These are phyloP conservation scores for Zaprionus lineosus DNA, from an alignment of 2,888 invertebrate species.

Conservation along the genomic window DNA sequence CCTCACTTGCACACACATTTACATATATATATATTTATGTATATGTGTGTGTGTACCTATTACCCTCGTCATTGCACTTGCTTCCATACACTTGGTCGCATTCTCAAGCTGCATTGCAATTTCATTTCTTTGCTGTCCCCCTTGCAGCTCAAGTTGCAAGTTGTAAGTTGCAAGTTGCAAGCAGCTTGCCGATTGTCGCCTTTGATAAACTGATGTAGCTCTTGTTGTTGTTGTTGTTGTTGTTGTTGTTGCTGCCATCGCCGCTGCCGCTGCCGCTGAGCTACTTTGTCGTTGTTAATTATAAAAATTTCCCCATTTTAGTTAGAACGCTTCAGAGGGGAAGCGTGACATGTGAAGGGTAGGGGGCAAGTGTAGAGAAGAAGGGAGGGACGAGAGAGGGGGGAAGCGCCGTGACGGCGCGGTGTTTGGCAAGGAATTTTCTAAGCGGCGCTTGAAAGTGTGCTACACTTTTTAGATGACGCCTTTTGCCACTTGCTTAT, in stretches of 20 bases:
- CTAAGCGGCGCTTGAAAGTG: slow-evolving; percentile 70
- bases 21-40: background rate
- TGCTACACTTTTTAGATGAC: slow-evolving; percentile 67
- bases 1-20: background rate
- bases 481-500: slow-evolving; percentile 67
- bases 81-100: slow-evolving; percentile 24
- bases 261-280: slow-evolving; percentile 37
- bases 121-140: slow-evolving; percentile 43
- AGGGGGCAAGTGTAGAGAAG: slow-evolving; percentile 9
- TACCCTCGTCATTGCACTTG: slow-evolving; percentile 42
- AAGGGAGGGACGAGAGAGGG: background rate
- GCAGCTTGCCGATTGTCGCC: slow-evolving; percentile 59
- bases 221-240: slow-evolving; percentile 41
- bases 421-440: no score
- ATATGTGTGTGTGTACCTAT: slow-evolving; percentile 16
- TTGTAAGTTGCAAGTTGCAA: slow-evolving; percentile 30
- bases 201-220: slow-evolving; percentile 71
- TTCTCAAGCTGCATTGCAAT: slow-evolving; percentile 43
- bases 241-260: slow-evolving; percentile 10
- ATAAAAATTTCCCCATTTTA: slow-evolving; percentile 66
- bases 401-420: no score
- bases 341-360: no score
- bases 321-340: no score
- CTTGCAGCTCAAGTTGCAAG: slow-evolving; percentile 31
- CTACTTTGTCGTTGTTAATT: slow-evolving; percentile 76